Conservation (phyloP, 2,113 vertebrate species). For the Peucedramus taeniatus region DNA sequence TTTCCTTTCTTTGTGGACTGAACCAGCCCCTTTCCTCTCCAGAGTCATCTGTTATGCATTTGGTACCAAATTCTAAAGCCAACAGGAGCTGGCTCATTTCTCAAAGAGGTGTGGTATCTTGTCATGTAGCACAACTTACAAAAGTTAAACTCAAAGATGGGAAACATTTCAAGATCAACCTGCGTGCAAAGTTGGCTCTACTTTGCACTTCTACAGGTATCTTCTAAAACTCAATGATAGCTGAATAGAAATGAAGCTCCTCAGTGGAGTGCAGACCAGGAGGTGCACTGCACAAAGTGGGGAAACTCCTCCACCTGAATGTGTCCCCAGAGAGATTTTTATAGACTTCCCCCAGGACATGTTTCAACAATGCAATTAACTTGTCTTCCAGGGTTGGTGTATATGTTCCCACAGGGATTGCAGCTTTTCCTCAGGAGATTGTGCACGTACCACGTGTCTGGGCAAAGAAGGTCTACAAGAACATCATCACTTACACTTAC, state of each 20-base stretch:
- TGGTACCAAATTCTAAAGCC: not conserved
- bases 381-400: slow-evolving; percentile 64
- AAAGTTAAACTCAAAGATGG: not conserved
- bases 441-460: slow-evolving; percentile 71
- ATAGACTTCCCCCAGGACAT: not conserved
- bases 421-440: slow-evolving; percentile 80
- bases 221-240: not conserved
- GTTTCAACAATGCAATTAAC: not conserved
- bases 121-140: not conserved
- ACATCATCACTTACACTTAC: slow-evolving; percentile 78
- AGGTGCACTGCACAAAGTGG: not conserved
- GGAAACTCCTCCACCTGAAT: not conserved
- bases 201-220: not conserved
- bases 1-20: not conserved
- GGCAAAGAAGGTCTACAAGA: slow-evolving; percentile 67
- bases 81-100: not conserved
- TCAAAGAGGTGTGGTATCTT: not conserved
- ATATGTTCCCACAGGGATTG: slow-evolving; percentile 78
- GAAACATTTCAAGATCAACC: not conserved
- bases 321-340: not conserved
- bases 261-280: not conserved
- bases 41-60: rapidly evolving
- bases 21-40: not conserved
- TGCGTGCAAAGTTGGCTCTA: not conserved
- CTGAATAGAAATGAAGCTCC: not conserved